Conservation (phyloP, 2,797 vertebrate species). For the Phrynocephalus guinanensis region DNA sequence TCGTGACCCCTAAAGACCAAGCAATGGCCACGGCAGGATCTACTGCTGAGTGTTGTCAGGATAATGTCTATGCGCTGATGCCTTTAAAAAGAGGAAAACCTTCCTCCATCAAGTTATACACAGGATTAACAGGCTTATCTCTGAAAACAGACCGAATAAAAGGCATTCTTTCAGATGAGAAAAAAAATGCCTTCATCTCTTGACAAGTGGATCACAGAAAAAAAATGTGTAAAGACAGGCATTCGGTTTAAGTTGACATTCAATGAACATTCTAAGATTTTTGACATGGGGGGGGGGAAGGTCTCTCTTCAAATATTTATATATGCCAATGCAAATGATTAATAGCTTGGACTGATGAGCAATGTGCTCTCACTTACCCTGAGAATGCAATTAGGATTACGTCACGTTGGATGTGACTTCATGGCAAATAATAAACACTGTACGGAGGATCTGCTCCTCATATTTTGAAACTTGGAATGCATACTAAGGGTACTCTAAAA, state of each 20-base stretch:
- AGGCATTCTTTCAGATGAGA: slow-evolving; percentile 40
- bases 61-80: slow-evolving; percentile 39
- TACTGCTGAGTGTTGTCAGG: slow-evolving; percentile 42
- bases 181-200: slow-evolving; percentile 26
- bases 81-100: slow-evolving; percentile 34
- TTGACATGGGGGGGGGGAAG: slow-evolving; percentile 12
- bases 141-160: slow-evolving; percentile 59
- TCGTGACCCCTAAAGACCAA: slow-evolving; percentile 44
- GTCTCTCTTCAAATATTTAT: slow-evolving; percentile 16
- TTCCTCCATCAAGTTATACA: slow-evolving; percentile 40
- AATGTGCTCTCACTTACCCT: too few species aligned
- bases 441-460: not conserved
- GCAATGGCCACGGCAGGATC: slow-evolving; percentile 24
- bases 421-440: too few species aligned
- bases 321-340: slow-evolving; percentile 30
- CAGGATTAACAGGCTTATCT: slow-evolving; percentile 55
- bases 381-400: too few species aligned
- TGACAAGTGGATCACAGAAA: not conserved
- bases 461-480: not conserved
- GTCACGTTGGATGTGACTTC: too few species aligned
- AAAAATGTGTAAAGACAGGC: not conserved
- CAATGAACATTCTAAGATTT: not conserved
- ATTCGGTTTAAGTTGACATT: not conserved
- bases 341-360: not conserved
- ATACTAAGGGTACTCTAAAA: not conserved